Conservation (phyloP, 2,113 vertebrate species). For the Zosterops pallidus region DNA sequence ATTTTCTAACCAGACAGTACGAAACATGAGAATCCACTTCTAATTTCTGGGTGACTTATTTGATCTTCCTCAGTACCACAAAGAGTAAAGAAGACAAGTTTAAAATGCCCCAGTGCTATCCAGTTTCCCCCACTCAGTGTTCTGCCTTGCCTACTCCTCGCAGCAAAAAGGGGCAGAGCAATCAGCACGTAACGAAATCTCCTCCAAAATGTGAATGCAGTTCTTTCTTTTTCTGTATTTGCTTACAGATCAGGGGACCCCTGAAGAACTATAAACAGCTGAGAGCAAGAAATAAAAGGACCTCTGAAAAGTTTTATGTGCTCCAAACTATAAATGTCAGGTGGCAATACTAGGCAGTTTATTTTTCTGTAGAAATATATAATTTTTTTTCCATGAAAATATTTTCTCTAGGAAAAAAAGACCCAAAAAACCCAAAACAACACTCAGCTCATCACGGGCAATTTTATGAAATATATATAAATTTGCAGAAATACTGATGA, state of each 20-base stretch:
- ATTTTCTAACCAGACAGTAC: not conserved
- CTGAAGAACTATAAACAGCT: conserved; percentile 31
- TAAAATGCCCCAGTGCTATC: not conserved
- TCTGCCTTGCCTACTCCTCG: not conserved
- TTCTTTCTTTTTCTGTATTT: conserved; percentile 31
- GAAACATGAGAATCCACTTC: not conserved
- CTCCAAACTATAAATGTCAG: conserved; percentile 35
- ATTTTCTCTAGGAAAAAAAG: not conserved
- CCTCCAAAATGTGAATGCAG: conserved; percentile 14
- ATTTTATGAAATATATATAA: conserved; percentile 25
- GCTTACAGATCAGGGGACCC: conserved; percentile 25
- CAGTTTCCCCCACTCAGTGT: not conserved
- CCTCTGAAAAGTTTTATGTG: conserved; percentile 35
- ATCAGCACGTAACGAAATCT: conserved; percentile 31
- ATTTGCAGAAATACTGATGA: not conserved
- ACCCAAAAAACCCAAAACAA: not conserved
- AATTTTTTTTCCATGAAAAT: not conserved
- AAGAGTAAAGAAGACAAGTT: not conserved
- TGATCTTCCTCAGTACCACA: not conserved
- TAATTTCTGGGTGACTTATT: not conserved
- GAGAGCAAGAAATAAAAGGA: conserved; percentile 52
- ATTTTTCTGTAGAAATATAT: conserved; percentile 38
- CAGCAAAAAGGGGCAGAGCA: conserved; percentile 31
- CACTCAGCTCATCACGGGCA: not conserved
- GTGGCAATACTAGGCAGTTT: conserved; percentile 25